phyloP scores from a whole-genome alignment of 2,113 vertebrate genomes.

The Pao palembangensis region DNA sequence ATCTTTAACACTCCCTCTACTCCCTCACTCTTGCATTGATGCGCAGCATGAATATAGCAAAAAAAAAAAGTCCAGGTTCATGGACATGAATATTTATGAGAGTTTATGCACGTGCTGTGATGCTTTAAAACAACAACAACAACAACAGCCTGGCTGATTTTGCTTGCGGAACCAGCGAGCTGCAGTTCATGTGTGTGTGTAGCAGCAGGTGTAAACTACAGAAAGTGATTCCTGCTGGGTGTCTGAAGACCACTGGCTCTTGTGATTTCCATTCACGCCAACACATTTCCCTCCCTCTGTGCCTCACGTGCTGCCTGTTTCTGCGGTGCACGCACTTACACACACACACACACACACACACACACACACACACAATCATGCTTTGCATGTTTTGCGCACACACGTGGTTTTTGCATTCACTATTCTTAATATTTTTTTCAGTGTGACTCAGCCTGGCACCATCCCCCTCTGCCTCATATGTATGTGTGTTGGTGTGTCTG shows the following conservation, averaged over 20 bases:
- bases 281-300: conserved; percentile 36
- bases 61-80: conserved; percentile 71
- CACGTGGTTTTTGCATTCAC: conserved; percentile 26
- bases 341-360: conserved; percentile 1
- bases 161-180: conserved; percentile 56
- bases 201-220: conserved; percentile 67
- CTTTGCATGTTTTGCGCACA: conserved; percentile 16
- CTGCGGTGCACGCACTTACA: conserved; percentile 7
- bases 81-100: conserved; percentile 73
- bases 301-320: conserved; percentile 42
- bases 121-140: conserved; percentile 67
- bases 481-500: conserved; percentile 15
- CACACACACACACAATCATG: conserved; percentile 3
- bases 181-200: conserved; percentile 29
- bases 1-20: conserved; percentile 1
- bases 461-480: conserved; percentile 7
- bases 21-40: conserved; percentile 52
- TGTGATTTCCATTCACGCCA: conserved; percentile 58
- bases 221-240: conserved; percentile 62
- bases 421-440: conserved; percentile 13
- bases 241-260: conserved; percentile 59
- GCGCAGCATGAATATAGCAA: conserved; percentile 71
- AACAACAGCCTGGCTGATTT: conserved; percentile 60
- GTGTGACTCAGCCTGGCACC: conserved; percentile 36
- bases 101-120: conserved; percentile 67